A percentile compares a stretch with the other conserved stretches of the same genome.
phyloP scores from a whole-genome alignment of 2,888 invertebrate species.

The Apeira syringaria region DNA sequence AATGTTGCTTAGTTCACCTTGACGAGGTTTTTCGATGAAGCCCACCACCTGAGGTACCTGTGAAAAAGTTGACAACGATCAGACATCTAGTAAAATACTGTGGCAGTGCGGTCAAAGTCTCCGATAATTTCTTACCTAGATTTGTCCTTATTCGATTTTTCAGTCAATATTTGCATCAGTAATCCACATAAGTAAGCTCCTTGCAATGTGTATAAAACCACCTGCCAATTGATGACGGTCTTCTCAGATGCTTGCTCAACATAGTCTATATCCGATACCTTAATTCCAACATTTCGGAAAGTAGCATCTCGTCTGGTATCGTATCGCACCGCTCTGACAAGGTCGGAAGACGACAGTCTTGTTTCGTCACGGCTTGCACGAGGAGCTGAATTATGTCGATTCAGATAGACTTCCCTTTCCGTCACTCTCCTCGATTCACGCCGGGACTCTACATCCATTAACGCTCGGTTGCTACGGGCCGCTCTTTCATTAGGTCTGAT shows the following conservation, averaged over 20 bases:
- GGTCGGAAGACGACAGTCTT: conserved; percentile 4
- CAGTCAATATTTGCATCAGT: conserved; percentile 47
- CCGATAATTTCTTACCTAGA: conserved; percentile 30
- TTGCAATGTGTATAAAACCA: conserved; percentile 62
- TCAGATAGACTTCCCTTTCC: conserved; percentile 5
- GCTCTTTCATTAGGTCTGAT: conserved; percentile 5
- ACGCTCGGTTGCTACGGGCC: conserved; percentile 1
- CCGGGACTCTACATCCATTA: conserved; percentile 4
- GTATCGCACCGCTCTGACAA: background rate
- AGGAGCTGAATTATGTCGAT: conserved; percentile 3
- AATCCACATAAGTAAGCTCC: conserved; percentile 58
- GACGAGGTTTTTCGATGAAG: conserved; percentile 41
- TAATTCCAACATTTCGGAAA: conserved; percentile 24
- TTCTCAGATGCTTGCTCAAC: conserved; percentile 22
- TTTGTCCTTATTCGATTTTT: conserved; percentile 39
- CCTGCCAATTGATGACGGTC: conserved; percentile 49
- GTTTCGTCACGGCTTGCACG: conserved; percentile 1
- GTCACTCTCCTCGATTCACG: conserved; percentile 9
- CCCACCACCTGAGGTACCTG: conserved; percentile 50
- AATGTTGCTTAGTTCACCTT: conserved; percentile 53
- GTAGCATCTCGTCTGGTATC: conserved; percentile 21
- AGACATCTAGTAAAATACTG: too few species aligned
- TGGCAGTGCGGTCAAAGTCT: too few species aligned
- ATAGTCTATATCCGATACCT: conserved; percentile 24
- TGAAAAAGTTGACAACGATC: too few species aligned